These are phyloP conservation scores for Oryctes rhinoceros DNA, from an alignment of 1,140 invertebrate species.

Conservation along the genomic window DNA sequence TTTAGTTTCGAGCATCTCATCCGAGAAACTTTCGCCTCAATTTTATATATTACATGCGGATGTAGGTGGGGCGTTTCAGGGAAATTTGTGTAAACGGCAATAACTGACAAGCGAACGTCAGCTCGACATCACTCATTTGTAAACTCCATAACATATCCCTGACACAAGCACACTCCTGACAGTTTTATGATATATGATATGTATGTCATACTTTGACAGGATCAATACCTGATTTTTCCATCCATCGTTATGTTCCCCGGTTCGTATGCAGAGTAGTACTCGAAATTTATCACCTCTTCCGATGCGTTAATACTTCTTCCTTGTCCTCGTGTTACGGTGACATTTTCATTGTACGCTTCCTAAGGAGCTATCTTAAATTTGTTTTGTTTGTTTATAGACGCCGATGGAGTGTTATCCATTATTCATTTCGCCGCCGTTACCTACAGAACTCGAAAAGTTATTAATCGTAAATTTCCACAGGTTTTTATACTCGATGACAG, in stretches of 20 bases:
- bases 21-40: neutral
- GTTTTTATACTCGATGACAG: neutral
- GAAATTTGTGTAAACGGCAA: conserved; percentile 21
- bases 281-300: conserved; percentile 23
- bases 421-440: conserved; percentile 3
- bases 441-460: neutral
- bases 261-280: conserved; percentile 26
- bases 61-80: neutral
- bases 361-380: conserved; percentile 32
- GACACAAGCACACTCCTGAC: conserved; percentile 18
- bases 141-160: conserved; percentile 32
- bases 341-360: conserved; percentile 13
- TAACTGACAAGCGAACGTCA: conserved; percentile 20
- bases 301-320: conserved; percentile 26
- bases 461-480: neutral
- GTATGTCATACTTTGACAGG: conserved; percentile 9
- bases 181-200: conserved; percentile 35
- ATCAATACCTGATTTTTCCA: conserved; percentile 33
- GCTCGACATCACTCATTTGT: conserved; percentile 30
- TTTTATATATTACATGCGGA: neutral
- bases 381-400: conserved; percentile 19
- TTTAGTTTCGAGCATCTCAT: no score
- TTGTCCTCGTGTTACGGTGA: neutral
- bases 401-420: conserved; percentile 20
- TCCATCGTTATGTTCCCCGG: conserved; percentile 7